Evolutionary conservation across 2,113 vertebrate genomes (phyloP), one percentile per base, ranked within the genome.

Genomic region (Corvus hawaiiensis): DNA sequence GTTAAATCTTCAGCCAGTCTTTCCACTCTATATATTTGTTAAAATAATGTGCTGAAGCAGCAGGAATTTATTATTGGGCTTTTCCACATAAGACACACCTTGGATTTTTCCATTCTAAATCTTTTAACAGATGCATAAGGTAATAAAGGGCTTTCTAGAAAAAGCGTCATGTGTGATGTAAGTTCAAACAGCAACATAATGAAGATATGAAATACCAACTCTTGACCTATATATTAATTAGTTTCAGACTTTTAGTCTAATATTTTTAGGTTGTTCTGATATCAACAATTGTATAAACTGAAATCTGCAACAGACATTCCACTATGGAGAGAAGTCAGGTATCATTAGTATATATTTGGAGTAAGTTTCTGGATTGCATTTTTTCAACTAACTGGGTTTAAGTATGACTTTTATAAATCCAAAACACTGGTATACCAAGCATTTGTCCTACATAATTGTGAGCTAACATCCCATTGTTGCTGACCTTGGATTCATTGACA

Each of bases 21-120:
- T 93, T 97, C 92, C 95, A 95, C 83, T 92, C 69, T 88, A 78
- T 92, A 87, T 87, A 89, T 93, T 96, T 93, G 78, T 88, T 92
- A 87, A 96, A 97, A 95, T 81, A 95, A 88, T 90, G 77, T 93
- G 94, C 87, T 96, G 95, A 79, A 87, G 82, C 71, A 95, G 94
- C 89, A 96, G 95, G 90, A 95, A 94, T 92, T 93, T 96, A 92
- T 96, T 92, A 85, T 72, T 91, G 91, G 58, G n/a, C 44, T 58
- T 74, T 95, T 96, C 94, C 63, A 89, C 56, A 84, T 46, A 87
- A 95, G 79, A 83, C 93, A 89, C 89, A 97, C 86, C 52, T 94
- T 96, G 89, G 84, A 83, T 82, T 95, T 96, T 90, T 96, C 92
- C 94, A 61, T 94, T 93, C 59, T 95, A 87, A 95, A 83, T 85